phyloP scores from a whole-genome alignment of 2,888 invertebrate genomes.

The Lutraria lutraria region DNA sequence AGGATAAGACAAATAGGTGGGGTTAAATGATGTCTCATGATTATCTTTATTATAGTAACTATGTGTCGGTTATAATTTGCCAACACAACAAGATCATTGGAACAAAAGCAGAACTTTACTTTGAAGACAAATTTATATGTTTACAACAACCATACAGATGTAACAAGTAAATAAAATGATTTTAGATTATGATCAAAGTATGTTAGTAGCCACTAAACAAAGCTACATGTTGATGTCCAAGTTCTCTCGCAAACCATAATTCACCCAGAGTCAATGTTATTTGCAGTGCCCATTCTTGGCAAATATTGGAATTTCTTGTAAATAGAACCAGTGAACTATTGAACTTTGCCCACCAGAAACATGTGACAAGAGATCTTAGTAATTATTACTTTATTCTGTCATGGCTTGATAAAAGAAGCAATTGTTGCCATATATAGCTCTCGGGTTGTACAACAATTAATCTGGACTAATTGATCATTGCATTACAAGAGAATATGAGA shows the following conservation, averaged over 20 bases:
- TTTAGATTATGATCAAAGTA: no score
- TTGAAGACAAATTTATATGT: no score
- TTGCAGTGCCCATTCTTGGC: not conserved
- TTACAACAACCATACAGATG: no score
- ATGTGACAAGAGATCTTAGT: not conserved
- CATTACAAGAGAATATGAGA: not conserved
- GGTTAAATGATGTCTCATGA: no score
- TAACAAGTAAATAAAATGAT: no score
- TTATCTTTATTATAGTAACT: no score
- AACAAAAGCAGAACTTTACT: no score
- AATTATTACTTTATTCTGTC: conserved; percentile 26
- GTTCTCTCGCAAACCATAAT: not conserved
- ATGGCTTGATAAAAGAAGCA: conserved; percentile 7
- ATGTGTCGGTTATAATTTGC: no score
- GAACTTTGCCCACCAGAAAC: conserved; percentile 34
- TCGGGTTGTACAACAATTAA: conserved; percentile 11
- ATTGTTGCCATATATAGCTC: conserved; percentile 4
- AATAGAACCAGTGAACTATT: conserved; percentile 27
- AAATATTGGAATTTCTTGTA: conserved; percentile 15
- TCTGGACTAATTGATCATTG: not conserved
- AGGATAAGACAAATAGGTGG: no score
- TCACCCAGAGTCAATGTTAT: not conserved
- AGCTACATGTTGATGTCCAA: not conserved
- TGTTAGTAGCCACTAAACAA: no score
- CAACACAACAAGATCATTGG: no score